Conservation (phyloP, 2,888 invertebrate species). For the Bibio marci region DNA sequence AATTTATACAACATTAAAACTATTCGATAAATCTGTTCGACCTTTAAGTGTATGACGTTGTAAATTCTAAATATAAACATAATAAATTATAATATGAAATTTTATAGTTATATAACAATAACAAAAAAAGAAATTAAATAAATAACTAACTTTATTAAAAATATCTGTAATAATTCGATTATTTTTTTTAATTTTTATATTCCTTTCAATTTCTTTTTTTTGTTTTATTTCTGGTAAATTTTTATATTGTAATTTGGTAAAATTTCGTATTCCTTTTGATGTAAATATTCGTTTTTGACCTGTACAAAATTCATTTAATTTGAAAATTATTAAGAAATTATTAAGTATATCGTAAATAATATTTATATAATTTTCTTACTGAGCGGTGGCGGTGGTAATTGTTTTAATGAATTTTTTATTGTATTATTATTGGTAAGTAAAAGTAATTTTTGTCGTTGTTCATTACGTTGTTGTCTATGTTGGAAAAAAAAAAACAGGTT, state of each 20-base stretch:
- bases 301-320: too few species aligned
- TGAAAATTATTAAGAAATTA: too few species aligned
- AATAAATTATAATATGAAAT: slow-evolving; percentile 3
- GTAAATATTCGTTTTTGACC: slow-evolving; percentile 33
- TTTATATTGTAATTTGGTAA: slow-evolving; percentile 44
- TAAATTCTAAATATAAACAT: slow-evolving; percentile 25
- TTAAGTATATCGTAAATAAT: too few species aligned
- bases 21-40: slow-evolving; percentile 5
- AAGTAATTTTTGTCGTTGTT: slow-evolving; percentile 2
- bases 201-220: slow-evolving; percentile 39
- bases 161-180: slow-evolving; percentile 59
- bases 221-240: slow-evolving; percentile 53
- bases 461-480: slow-evolving; percentile 3
- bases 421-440: slow-evolving; percentile 16
- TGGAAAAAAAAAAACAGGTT: not conserved
- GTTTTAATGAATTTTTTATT: slow-evolving; percentile 17
- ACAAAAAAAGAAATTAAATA: slow-evolving; percentile 1
- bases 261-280: slow-evolving; percentile 39
- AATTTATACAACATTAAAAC: not conserved
- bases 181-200: slow-evolving; percentile 43
- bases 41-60: slow-evolving; percentile 24
- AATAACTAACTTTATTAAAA: slow-evolving; percentile 46
- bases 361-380: slow-evolving; percentile 16
- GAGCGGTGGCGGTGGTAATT: slow-evolving; percentile 26
- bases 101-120: not conserved